Evolutionary conservation across 2,113 vertebrate species (phyloP).

Genomic region (Peromyscus maniculatus): DNA sequence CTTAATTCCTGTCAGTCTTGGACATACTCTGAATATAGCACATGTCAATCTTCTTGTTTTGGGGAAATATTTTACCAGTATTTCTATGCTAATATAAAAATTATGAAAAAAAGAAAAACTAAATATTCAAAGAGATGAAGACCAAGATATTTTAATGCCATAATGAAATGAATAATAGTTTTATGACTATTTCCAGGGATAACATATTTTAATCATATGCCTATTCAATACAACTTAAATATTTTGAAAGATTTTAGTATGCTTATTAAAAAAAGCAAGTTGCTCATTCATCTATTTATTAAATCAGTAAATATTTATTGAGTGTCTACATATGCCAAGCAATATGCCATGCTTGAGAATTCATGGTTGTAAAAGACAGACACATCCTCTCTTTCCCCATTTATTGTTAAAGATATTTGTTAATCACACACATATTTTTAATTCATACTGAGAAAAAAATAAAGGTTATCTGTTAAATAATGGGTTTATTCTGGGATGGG

Average conservation of each 20-base stretch:
- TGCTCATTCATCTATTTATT: constrained; percentile 10
- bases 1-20: background rate
- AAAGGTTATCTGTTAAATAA: background rate
- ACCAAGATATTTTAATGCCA: background rate
- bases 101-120: background rate
- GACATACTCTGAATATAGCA: background rate
- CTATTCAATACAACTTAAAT: constrained; percentile 11
- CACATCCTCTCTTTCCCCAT: background rate
- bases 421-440: background rate
- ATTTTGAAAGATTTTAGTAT: constrained; percentile 29
- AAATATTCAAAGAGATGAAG: background rate
- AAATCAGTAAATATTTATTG: constrained; percentile 23
- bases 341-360: constrained; percentile 39
- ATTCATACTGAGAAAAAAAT: background rate
- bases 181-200: background rate
- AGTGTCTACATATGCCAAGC: constrained; percentile 8
- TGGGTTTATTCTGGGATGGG: background rate
- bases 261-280: background rate
- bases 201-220: background rate
- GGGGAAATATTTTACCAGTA: background rate
- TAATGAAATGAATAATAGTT: background rate
- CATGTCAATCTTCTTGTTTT: background rate
- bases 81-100: constrained; percentile 17
- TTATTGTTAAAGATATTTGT: background rate
- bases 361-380: background rate